These are phyloP conservation scores for Sakesphorus luctuosus DNA, from an alignment of 2,113 vertebrate genomes.

Conservation along the genomic window DNA sequence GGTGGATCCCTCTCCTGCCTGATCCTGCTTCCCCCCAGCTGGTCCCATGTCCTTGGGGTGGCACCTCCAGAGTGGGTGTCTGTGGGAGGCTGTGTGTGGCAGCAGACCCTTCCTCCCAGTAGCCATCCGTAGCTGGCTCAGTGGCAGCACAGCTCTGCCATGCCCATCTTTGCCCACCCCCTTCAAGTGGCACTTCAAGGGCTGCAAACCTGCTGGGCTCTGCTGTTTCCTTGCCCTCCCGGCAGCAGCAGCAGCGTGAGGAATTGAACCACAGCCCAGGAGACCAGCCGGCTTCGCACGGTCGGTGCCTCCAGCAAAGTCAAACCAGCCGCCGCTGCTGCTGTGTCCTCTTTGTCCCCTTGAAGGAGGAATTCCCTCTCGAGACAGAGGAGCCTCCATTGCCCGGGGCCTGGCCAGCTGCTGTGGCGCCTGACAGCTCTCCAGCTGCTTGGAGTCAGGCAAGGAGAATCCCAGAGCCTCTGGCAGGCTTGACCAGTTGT, in stretches of 20 bases:
- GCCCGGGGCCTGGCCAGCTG: slow-evolving; percentile 41
- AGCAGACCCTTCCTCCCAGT: not conserved
- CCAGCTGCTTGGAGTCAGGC: not conserved
- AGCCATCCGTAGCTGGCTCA: rapidly evolving
- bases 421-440: not conserved
- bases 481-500: not conserved
- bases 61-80: not conserved
- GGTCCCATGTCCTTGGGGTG: not conserved
- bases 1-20: not conserved
- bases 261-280: slow-evolving; percentile 55
- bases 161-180: not conserved
- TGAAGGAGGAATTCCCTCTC: slow-evolving; percentile 50
- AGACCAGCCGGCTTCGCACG: slow-evolving; percentile 44
- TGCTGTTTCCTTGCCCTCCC: slow-evolving; percentile 26
- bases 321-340: not conserved
- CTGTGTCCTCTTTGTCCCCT: slow-evolving; percentile 59
- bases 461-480: not conserved
- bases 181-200: not conserved
- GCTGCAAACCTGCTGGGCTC: slow-evolving; percentile 55
- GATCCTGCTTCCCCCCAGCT: rapidly evolving
- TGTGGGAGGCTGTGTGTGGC: not conserved
- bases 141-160: not conserved
- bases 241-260: slow-evolving; percentile 9
- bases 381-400: slow-evolving; percentile 27
- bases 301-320: slow-evolving; percentile 67